A percentile compares a stretch with the other conserved stretches of the same genome.
Conservation (phyloP, 1,140 invertebrate genomes). For the Euglossa dilemma region DNA sequence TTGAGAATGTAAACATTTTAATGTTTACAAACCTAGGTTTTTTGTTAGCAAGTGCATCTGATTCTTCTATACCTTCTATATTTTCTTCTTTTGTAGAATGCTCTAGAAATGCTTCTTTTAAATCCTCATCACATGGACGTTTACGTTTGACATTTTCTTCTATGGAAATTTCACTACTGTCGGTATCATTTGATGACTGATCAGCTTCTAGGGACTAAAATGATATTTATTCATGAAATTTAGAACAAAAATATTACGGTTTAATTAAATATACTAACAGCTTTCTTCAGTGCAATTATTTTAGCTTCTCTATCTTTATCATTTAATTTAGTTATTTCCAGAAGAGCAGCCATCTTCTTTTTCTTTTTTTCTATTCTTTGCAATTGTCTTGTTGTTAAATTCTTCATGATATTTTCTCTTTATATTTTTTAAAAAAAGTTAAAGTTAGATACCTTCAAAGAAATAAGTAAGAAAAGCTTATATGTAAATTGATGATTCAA, state of each 20-base stretch:
- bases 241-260: background rate
- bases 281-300: slow-evolving; percentile 56
- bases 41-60: slow-evolving; percentile 60
- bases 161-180: background rate
- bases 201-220: slow-evolving; percentile 34
- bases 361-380: slow-evolving; percentile 85
- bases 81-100: slow-evolving; percentile 8
- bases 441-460: slow-evolving; percentile 13
- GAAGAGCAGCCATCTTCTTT: slow-evolving; percentile 85
- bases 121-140: slow-evolving; percentile 50
- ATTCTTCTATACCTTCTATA: slow-evolving; percentile 9
- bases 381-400: slow-evolving; percentile 78
- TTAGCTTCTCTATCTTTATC: slow-evolving; percentile 81
- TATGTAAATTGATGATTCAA: background rate
- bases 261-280: slow-evolving; percentile 40
- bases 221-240: background rate
- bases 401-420: slow-evolving; percentile 66
- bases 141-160: slow-evolving; percentile 55
- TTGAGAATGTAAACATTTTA: background rate
- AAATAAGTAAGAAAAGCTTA: background rate
- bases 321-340: slow-evolving; percentile 85
- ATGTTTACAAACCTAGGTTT: slow-evolving; percentile 63
- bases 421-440: background rate
- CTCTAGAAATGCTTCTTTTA: slow-evolving; percentile 20
- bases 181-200: background rate